Base-by-base conservation (phyloP, 2,797 vertebrate species). In the Cyprinella venusta region DNA sequence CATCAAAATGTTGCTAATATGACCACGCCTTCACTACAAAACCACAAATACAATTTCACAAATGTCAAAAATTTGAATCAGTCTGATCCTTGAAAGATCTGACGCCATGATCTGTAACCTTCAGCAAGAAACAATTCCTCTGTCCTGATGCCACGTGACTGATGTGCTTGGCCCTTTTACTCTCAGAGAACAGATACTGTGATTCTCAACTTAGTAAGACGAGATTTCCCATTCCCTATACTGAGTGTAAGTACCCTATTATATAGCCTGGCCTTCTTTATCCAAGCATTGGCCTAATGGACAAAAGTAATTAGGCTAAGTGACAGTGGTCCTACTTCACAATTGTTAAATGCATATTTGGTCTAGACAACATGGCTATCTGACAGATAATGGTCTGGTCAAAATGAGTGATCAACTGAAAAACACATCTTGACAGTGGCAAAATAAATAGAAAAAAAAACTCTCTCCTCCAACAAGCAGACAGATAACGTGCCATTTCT, bases 271-370 rank as follows among this genome's bases (percentile, higher is more conserved):
- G 72, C 64, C 48, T 45, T 59, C 81, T 77, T 77, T 61, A 65
- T 83, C 64, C 24, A 77, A 69, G 52, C 61, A 33, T 30, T 76
- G 63, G 48, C 69, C 52, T 83, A 77, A 83, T 76, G 81, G 72
- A 69, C 64, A 61, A 45, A 82, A 36, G 64, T 77, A 76, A 83
- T 82, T 77, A 77, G 50, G 48, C 71, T 76, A 82, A 82, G 64
- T 77, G 81, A 69, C 48, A n/a, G 72, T 8, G 81, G 26, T 48
- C 50, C 50, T 83, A 77, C 50, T 76, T 76, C 16, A 38, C 81
- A 83, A 69, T 13, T 83, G 74, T 69, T 83, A 83, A 77, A 83
- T 83, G 50, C 72, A 68, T 76, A 82, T 75, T 75, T 19, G 50
- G 81, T 77, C 64, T 83, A 83, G 81, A 76, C 64, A 45, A 82